Conservation (phyloP, 2,797 vertebrate species). For the Protosalanx chinensis region DNA sequence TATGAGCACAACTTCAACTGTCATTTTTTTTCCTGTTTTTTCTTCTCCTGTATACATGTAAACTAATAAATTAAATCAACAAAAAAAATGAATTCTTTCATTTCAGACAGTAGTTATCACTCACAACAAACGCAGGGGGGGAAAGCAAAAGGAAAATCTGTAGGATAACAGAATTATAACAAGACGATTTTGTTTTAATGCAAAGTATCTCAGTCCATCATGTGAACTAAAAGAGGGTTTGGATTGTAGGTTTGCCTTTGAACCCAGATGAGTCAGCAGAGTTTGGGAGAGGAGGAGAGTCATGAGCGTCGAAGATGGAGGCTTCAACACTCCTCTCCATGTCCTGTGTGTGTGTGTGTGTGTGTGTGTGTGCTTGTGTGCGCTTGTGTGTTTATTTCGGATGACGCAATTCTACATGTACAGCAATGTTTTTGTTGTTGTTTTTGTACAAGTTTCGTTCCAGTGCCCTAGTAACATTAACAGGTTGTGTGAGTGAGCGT, state of each 20-base stretch:
- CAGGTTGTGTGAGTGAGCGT: conserved; percentile 9
- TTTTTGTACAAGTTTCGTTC: conserved; percentile 22
- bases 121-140: conserved; percentile 42
- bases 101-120: conserved; percentile 55
- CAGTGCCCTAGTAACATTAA: conserved; percentile 41
- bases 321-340: conserved; percentile 26
- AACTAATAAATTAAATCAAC: conserved; percentile 68
- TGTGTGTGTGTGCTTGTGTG: conserved; percentile 27
- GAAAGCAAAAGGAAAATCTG: conserved; percentile 17
- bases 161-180: conserved; percentile 38
- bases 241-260: conserved; percentile 40
- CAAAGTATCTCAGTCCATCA: conserved; percentile 46
- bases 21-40: conserved; percentile 20
- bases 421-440: neutral
- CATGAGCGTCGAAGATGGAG: conserved; percentile 24
- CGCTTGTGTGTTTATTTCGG: conserved; percentile 29
- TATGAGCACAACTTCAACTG: conserved; percentile 15
- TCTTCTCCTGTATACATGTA: conserved; percentile 30
- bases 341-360: conserved; percentile 20
- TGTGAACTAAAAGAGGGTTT: conserved; percentile 49
- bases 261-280: conserved; percentile 35
- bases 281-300: conserved; percentile 3
- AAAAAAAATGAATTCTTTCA: conserved; percentile 34
- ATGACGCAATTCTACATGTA: conserved; percentile 6
- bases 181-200: conserved; percentile 15